Evolutionary conservation across 1,140 invertebrate genomes (phyloP), one percentile per base, ranked within the genome.

Genomic region (Macrostomum lignano): DNA sequence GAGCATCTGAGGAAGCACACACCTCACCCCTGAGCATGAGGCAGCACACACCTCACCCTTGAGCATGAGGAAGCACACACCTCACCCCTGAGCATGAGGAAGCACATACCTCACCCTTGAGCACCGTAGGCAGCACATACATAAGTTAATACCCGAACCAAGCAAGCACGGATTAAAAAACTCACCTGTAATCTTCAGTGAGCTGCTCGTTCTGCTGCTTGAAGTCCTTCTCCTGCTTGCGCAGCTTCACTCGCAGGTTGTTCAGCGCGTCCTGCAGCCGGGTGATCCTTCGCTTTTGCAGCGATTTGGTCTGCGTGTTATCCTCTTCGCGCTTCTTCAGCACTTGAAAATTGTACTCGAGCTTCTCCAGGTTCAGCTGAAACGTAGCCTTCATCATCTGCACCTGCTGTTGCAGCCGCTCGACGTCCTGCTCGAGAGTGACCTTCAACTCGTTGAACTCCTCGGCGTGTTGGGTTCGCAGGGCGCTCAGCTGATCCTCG

Each of bases 341-440:
- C 7, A 79, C 67, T 54, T 70, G 60, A 46, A 75, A 78, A 53
- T 74, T 81, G 42, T 79, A 79, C 44, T 77, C 72, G 17, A 81
- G 57, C 49, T 79, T 78, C 47, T 79, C 75, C 3, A 68, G 67
- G 45, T 79, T 79, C 38, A 78, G 64, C 38, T 66, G 47, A 36
- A 65, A 67, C 2, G 61, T 44, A 2, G 69, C 65, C 49, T 75
- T 73, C 31, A 74, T 67, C 40, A 67, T 67, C 43, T 77, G 67
- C 17, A 78, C 47, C 47, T 78, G 69, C 36, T 70, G 66, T 44
- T 78, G 69, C 3, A 78, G 49, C 17, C 65, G 65, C 48, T 74
- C 53, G 3, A 59, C 49, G 38, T 59, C 52, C 17, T 45, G 57
- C 38, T 59, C 56, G 22, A 58, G 42, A 35, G 52, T 46, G 20